phyloP scores from a whole-genome alignment of 2,113 vertebrate genomes.

The Dromiciops gliroides region DNA sequence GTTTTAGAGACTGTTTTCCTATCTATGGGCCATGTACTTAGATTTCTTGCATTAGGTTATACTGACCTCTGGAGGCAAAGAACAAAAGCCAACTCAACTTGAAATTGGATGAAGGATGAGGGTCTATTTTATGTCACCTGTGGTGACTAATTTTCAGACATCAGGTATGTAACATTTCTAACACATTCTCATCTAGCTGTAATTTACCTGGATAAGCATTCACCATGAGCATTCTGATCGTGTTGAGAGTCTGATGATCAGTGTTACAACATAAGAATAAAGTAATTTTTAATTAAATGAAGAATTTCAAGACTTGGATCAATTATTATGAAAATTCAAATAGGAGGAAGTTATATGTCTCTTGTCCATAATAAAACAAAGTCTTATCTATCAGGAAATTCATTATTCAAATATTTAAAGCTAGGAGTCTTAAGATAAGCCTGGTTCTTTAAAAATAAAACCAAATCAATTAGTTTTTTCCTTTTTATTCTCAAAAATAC shows the following conservation, averaged over 20 bases:
- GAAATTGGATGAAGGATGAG: constrained; percentile 28
- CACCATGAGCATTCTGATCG: not conserved
- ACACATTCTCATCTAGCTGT: not conserved
- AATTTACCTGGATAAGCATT: not conserved
- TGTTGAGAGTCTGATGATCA: not conserved
- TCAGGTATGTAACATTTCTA: not conserved
- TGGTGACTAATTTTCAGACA: constrained; percentile 8
- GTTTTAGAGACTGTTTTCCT: not conserved
- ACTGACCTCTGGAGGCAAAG: constrained; percentile 59
- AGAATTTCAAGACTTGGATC: constrained; percentile 1
- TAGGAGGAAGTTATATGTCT: constrained; percentile 26
- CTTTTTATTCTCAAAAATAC: constrained; percentile 15
- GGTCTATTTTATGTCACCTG: not conserved
- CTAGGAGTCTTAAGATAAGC: not conserved
- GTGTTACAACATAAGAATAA: not conserved
- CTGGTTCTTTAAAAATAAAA: constrained; percentile 1
- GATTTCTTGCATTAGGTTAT: constrained; percentile 52
- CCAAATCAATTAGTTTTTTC: constrained; percentile 7
- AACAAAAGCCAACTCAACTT: constrained; percentile 40
- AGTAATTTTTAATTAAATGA: constrained; percentile 3
- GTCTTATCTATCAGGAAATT: not conserved
- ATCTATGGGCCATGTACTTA: not conserved
- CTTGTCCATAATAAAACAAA: constrained; percentile 18
- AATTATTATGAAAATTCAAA: constrained; percentile 42
- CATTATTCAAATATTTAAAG: constrained; percentile 48